Percentiles rank a stretch among this genome's conserved stretches.
phyloP scores from a whole-genome alignment of 2,113 vertebrate species.

The Trachemys scripta region DNA sequence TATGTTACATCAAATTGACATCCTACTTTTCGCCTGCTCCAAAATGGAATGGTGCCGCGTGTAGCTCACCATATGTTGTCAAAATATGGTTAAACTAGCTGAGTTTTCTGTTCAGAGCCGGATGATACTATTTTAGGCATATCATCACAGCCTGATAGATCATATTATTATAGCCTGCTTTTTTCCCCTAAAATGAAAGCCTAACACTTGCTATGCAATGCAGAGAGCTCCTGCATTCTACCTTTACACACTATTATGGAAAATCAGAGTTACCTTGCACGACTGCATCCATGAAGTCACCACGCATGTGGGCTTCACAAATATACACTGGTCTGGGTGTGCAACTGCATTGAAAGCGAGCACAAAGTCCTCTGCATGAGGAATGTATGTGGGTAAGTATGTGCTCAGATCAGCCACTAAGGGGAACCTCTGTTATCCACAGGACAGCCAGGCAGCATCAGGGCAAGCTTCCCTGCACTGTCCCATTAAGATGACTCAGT shows the following conservation, averaged over 20 bases:
- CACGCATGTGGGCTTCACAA: background rate
- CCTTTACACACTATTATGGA: background rate
- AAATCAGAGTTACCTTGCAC: background rate
- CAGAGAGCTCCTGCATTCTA: background rate
- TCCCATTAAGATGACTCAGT: background rate
- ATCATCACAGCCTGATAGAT: conserved; percentile 16
- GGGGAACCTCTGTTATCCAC: background rate
- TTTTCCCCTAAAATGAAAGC: conserved; percentile 48
- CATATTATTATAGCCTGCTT: conserved; percentile 22
- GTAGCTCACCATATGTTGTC: conserved; percentile 63
- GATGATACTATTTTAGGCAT: conserved; percentile 55
- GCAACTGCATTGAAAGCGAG: background rate
- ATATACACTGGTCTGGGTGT: background rate
- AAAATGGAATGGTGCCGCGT: conserved; percentile 67
- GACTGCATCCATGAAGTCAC: background rate
- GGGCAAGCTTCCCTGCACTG: background rate
- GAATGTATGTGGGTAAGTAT: background rate
- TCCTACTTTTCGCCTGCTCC: conserved; percentile 76
- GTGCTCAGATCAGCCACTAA: background rate
- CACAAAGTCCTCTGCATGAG: background rate
- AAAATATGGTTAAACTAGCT: conserved; percentile 79
- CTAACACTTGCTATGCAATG: background rate
- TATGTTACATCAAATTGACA: conserved; percentile 75
- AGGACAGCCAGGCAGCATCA: background rate
- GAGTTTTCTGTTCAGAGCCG: conserved; percentile 74